Evolutionary conservation across 2,113 vertebrate species (phyloP).

Genomic region (Melanerpes formicivorus): DNA sequence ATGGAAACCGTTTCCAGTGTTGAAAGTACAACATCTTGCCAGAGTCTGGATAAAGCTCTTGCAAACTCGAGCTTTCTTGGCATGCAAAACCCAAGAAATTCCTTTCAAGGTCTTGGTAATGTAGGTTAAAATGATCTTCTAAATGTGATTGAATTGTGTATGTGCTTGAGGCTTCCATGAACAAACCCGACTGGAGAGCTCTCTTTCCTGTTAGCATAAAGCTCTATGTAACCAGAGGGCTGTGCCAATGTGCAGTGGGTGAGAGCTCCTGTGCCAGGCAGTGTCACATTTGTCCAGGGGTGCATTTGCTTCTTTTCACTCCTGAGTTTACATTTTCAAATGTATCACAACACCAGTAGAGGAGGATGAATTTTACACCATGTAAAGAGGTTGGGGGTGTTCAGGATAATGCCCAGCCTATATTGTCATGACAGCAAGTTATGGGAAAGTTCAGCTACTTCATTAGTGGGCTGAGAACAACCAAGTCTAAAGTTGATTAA

Average conservation of each 20-base stretch:
- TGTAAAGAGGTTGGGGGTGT: conserved; percentile 61
- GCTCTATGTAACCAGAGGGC: conserved; percentile 48
- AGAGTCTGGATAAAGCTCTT: conserved; percentile 36
- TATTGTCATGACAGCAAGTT: conserved; percentile 72
- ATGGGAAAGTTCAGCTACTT: conserved; percentile 77
- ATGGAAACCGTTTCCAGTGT: background rate
- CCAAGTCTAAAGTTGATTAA: conserved; percentile 77
- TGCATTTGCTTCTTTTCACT: background rate
- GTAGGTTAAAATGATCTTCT: conserved; percentile 51
- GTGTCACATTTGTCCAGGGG: background rate
- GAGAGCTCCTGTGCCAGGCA: conserved; percentile 18
- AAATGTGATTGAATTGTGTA: conserved; percentile 51
- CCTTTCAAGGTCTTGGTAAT: conserved; percentile 40
- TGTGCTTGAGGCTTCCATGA: conserved; percentile 59
- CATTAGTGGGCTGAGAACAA: conserved; percentile 78
- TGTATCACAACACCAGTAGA: background rate
- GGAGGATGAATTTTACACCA: conserved; percentile 57
- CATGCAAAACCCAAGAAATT: conserved; percentile 45
- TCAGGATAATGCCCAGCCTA: conserved; percentile 69
- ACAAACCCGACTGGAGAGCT: conserved; percentile 66
- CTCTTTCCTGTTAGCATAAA: conserved; percentile 74
- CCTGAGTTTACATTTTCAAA: conserved; percentile 33
- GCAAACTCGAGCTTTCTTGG: conserved; percentile 51
- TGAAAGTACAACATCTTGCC: conserved; percentile 47
- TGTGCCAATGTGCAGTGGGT: conserved; percentile 21